phyloP scores from a whole-genome alignment of 2,113 vertebrate genomes.

The Cricetomys ansorgei region DNA sequence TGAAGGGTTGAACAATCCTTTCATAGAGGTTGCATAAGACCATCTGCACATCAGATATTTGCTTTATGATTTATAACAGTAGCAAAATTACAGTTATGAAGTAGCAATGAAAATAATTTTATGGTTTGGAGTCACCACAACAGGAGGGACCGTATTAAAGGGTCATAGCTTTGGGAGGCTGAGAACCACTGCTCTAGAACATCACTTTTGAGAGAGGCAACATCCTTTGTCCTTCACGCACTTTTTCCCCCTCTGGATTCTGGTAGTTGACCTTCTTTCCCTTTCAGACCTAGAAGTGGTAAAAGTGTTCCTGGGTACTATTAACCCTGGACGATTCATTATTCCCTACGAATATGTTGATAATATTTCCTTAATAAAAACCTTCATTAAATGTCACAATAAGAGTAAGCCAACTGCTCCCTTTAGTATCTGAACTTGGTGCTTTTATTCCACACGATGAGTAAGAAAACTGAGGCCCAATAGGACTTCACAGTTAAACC shows the following conservation, averaged over 20 bases:
- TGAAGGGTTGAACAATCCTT: too few relatives aligned
- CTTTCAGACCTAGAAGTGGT: not conserved
- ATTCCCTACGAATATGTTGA: not conserved
- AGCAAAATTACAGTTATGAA: too few relatives aligned
- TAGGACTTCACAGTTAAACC: not conserved
- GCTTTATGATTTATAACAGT: too few relatives aligned
- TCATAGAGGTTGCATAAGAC: too few relatives aligned
- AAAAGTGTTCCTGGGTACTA: not conserved
- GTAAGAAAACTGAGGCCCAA: not conserved
- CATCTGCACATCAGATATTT: too few relatives aligned
- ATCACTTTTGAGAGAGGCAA: not conserved
- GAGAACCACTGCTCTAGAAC: too few relatives aligned
- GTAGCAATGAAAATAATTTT: too few relatives aligned
- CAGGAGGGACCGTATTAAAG: too few relatives aligned
- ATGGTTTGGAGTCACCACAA: too few relatives aligned
- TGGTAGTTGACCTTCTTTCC: not conserved
- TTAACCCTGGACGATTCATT: not conserved
- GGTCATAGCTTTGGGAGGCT: too few relatives aligned
- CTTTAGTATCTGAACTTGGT: not conserved
- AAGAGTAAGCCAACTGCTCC: not conserved
- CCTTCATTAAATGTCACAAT: not conserved
- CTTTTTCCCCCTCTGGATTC: not conserved
- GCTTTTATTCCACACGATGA: not conserved
- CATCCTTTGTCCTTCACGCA: not conserved
- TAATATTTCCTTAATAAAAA: not conserved